phyloP scores from a whole-genome alignment of 2,888 invertebrate genomes.

The Lumbricus terrestris region DNA sequence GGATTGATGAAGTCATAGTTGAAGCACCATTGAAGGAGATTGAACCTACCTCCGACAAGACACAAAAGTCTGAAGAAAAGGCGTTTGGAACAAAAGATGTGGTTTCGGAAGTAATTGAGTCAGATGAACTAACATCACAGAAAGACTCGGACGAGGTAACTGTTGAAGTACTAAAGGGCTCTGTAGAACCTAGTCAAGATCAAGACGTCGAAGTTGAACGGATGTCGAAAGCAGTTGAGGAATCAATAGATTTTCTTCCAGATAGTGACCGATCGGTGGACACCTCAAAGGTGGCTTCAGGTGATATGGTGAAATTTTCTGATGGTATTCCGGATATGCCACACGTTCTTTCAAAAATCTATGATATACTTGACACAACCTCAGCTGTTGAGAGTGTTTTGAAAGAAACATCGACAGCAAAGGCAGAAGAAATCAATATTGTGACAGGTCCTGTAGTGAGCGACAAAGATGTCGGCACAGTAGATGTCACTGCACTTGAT shows the following conservation, averaged over 20 bases:
- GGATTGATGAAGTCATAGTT: neutral
- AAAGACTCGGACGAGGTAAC: neutral
- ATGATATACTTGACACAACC: neutral
- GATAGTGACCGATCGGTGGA: neutral
- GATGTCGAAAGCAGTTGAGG: neutral
- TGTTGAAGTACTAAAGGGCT: neutral
- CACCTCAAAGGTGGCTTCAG: neutral
- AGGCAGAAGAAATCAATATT: no score
- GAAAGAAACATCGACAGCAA: neutral
- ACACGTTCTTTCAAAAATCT: neutral
- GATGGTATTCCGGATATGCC: neutral
- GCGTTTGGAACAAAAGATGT: neutral
- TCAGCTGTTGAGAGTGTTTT: neutral
- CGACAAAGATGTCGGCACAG: no score
- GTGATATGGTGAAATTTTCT: neutral
- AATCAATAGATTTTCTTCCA: neutral
- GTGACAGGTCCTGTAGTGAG: no score
- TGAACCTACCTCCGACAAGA: neutral
- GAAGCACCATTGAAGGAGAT: neutral
- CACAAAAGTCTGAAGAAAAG: neutral
- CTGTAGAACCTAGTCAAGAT: neutral
- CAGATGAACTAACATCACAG: neutral
- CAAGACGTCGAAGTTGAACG: neutral
- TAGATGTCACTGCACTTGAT: neutral
- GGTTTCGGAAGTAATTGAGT: neutral